A percentile compares a stretch with the other conserved stretches of the same genome.
Evolutionary conservation across 2,797 vertebrate genomes (phyloP).

Genomic region (Alectoris magna): DNA sequence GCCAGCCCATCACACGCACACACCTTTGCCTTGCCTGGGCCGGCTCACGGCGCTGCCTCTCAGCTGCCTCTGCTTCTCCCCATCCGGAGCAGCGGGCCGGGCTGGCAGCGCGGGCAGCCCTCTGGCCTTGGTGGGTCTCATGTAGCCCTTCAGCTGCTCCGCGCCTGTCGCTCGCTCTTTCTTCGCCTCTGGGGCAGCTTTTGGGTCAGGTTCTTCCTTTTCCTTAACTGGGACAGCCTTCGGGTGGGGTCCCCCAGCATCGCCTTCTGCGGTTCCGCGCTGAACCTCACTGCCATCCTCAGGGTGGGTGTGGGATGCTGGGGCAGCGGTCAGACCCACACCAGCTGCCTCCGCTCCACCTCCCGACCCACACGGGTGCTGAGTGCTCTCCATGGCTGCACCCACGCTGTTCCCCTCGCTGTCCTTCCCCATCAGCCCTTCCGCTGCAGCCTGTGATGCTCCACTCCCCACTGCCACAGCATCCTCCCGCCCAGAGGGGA

Average conservation of each 20-base stretch:
- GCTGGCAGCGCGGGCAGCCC: slow-evolving; percentile 34
- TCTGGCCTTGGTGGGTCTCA: slow-evolving; percentile 81
- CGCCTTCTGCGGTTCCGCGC: neutral
- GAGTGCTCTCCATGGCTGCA: neutral
- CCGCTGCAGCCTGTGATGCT: neutral
- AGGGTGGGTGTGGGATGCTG: neutral
- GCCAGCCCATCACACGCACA: slow-evolving; percentile 59
- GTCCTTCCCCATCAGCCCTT: neutral
- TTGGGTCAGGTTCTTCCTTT: neutral
- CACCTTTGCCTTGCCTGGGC: slow-evolving; percentile 64
- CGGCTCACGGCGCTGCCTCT: neutral
- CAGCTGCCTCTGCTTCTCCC: slow-evolving; percentile 20
- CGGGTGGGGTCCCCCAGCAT: neutral
- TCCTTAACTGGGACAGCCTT: neutral
- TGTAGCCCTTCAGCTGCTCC: slow-evolving; percentile 79
- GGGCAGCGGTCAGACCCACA: neutral
- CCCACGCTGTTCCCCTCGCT: neutral
- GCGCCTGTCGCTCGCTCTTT: slow-evolving; percentile 36
- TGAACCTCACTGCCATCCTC: neutral
- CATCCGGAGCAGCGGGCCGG: slow-evolving; percentile 20
- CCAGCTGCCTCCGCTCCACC: neutral
- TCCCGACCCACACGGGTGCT: neutral
- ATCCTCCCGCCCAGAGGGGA: neutral
- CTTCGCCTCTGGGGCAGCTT: slow-evolving; percentile 2
- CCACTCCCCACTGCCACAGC: neutral